Evolutionary conservation across 2,888 invertebrate genomes (phyloP).

Genomic region (Cactoblastis cactorum): DNA sequence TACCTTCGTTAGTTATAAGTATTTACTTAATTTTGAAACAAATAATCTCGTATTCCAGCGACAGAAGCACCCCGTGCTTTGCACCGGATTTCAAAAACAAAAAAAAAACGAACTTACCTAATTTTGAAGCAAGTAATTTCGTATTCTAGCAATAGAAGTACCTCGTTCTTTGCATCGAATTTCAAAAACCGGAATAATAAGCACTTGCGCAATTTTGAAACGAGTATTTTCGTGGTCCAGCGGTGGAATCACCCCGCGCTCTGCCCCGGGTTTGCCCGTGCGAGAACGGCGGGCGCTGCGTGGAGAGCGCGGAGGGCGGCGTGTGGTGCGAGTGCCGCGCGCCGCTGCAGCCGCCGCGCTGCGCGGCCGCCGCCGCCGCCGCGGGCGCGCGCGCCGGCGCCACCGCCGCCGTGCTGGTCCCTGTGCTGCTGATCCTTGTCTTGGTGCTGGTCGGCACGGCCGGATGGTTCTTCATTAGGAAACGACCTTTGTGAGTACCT

Average conservation of each 20-base stretch:
- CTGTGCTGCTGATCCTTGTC: slow-evolving; percentile 88
- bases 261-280: slow-evolving; percentile 90
- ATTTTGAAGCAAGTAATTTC: no score
- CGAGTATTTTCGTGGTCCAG: no score
- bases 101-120: no score
- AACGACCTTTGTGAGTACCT: slow-evolving; percentile 89
- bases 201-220: no score
- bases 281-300: slow-evolving; percentile 91
- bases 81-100: no score
- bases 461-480: slow-evolving; percentile 89
- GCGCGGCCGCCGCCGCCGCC: slow-evolving; percentile 80
- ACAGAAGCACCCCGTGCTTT: no score
- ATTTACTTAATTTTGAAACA: no score
- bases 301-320: slow-evolving; percentile 64
- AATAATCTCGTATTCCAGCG: no score
- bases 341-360: slow-evolving; percentile 84
- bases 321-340: slow-evolving; percentile 83
- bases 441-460: slow-evolving; percentile 86
- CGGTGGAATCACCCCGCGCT: slow-evolving; percentile 86
- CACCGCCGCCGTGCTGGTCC: slow-evolving; percentile 88
- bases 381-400: slow-evolving; percentile 78
- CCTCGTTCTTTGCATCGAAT: no score
- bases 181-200: no score
- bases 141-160: no score
- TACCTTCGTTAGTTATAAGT: no score